These are phyloP conservation scores for Adineta ricciae DNA, from an alignment of 2,888 invertebrate species.

Conservation along the genomic window DNA sequence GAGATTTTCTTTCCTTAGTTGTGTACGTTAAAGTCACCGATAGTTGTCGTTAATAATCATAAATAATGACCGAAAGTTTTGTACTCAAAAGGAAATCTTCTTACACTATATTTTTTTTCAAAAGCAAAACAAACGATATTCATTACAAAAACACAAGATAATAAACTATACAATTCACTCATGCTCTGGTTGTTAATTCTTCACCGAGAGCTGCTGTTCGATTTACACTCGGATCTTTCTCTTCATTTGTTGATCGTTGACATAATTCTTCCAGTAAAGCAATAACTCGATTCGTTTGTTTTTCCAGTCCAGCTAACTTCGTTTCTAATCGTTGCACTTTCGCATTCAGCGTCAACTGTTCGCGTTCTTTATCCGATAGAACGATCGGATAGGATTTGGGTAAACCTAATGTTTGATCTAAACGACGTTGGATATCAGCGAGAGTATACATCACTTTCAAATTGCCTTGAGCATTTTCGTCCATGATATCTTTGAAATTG, in stretches of 20 bases:
- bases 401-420: slow-evolving; percentile 22
- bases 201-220: neutral
- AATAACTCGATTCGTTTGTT: slow-evolving; percentile 18
- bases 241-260: neutral
- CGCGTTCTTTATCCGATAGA: slow-evolving; percentile 13
- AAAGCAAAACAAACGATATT: neutral
- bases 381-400: slow-evolving; percentile 13
- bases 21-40: neutral
- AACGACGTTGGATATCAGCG: slow-evolving; percentile 14
- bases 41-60: neutral
- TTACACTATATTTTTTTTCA: too few species aligned
- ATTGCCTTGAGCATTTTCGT: slow-evolving; percentile 20
- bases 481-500: slow-evolving; percentile 22
- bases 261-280: neutral
- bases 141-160: neutral
- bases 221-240: neutral
- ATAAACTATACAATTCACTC: neutral
- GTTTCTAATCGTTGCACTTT: slow-evolving; percentile 18
- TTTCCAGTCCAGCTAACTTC: neutral
- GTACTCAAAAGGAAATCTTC: too few species aligned
- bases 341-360: slow-evolving; percentile 13
- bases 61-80: too few species aligned
- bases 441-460: slow-evolving; percentile 22
- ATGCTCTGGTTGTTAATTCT: neutral
- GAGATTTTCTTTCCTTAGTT: neutral